phyloP scores from a whole-genome alignment of 2,113 vertebrate species.

The Microtus pennsylvanicus region DNA sequence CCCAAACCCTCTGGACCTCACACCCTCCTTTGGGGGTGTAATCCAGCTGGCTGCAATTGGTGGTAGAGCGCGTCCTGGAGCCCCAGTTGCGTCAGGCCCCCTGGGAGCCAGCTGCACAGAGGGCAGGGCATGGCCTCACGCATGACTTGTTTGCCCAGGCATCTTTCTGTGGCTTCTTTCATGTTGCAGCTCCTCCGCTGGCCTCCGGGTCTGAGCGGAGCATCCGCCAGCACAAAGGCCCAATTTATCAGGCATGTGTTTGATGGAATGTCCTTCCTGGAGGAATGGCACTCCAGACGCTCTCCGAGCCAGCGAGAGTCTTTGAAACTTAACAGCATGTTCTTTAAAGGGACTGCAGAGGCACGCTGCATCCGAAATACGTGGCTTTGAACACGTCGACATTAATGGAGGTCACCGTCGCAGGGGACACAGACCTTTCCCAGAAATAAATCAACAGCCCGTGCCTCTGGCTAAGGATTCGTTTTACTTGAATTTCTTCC shows the following conservation, averaged over 20 bases:
- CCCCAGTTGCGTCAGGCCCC: background rate
- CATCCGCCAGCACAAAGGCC: background rate
- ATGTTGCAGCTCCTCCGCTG: background rate
- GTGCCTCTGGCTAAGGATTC: rapidly evolving
- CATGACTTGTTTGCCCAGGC: background rate
- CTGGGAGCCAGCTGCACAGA: background rate
- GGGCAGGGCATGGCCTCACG: rapidly evolving
- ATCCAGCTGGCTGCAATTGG: background rate
- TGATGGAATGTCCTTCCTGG: constrained; percentile 68
- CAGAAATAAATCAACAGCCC: constrained; percentile 50
- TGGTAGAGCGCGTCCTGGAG: rapidly evolving
- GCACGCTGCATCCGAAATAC: constrained; percentile 43
- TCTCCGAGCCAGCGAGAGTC: background rate
- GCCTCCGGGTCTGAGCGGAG: background rate
- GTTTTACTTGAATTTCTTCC: constrained; percentile 9
- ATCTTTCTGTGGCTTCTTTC: background rate
- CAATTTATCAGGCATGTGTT: background rate
- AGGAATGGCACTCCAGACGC: background rate
- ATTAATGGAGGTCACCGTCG: constrained; percentile 55
- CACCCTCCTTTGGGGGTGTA: rapidly evolving
- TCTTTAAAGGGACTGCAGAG: constrained; percentile 70
- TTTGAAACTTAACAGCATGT: constrained; percentile 64
- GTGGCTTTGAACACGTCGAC: constrained; percentile 3
- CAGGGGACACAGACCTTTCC: background rate
- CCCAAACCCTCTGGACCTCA: background rate